Base-by-base conservation (phyloP, 2,113 vertebrate genomes). In the Centrocercus urophasianus region DNA sequence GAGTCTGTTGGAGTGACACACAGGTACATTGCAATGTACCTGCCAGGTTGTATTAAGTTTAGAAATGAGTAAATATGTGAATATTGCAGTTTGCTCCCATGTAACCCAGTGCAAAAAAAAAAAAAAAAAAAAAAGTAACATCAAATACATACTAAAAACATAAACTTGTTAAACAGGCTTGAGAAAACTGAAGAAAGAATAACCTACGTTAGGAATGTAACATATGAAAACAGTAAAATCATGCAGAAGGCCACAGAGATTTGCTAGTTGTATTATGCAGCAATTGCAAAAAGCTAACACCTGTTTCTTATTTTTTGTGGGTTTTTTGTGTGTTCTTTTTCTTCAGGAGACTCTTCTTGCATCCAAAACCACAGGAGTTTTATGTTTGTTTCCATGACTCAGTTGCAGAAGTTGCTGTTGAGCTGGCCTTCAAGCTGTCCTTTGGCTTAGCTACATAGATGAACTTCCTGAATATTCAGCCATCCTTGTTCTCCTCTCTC, bases 321-420 rank as follows among this genome's bases (percentile, higher is more conserved):
- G 18, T 9, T 97, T 27, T 28, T n/a, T 38, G 24, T 74, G 80
- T 72, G 36, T 57, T 57, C 28, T 73, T 94, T 60, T 85, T 76
- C 78, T 95, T 21, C 97, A 99, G 99, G 90, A 98, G 99, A 95
- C 99, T 99, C 89, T 95, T 99, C 92, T 97, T 99, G 6, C 98
- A 99, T 90, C 99, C 99, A 4, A 97, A 98, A 76, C 98, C 98
- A 97, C 99, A 99, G 96, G 99, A 99, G 94, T 98, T 99, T 92
- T 99, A 99, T 0, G 98, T 99, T 60, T 99, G 99, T 91, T 99
- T 99, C 93, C 99, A 99, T 43, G 99, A 99, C 93, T 99, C 99
- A 0, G 98, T 99, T 81, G 97, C 98, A 2, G 99, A 99, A 86
- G 97, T 99, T 94, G 98, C 98, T 3, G 97, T 99, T 40, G 99